Base-by-base conservation (phyloP, 2,113 vertebrate genomes). In the Hepsetus odoe region DNA sequence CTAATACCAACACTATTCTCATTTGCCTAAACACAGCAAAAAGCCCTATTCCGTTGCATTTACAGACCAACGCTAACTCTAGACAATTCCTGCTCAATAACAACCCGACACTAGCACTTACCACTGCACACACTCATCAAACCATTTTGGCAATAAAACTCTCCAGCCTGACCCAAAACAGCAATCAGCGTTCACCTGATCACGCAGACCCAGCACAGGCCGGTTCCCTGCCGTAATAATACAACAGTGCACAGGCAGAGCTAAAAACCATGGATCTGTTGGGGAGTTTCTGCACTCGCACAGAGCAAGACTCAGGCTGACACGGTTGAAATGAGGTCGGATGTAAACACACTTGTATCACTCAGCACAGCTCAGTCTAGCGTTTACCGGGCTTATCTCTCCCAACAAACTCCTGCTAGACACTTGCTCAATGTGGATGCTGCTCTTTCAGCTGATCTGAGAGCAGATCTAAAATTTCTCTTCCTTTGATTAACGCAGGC, bases 341-440 rank as follows among this genome's bases (percentile, higher is more conserved):
- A 77, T 69, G 55, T 77, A 84, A 84, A 81, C 83, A 84, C 53
- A 69, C 71, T 81, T 75, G 66, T 80, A 76, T 71, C 76, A 76
- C 58, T 84, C 71, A 20, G 44, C 61, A 13, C 67, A 61, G 68
- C 68, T 71, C 74, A 82, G 67, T 61, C 46, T 32, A 76, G 42
- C 42, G 58, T 76, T 71, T 42, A 73, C 53, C 69, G 67, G 10
- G 35, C 58, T 68, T 68, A 76, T 66, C 65, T 79, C 72, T 62
- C 70, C 64, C 44, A 28, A 16, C 13, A 28, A 59, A 53, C 46
- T 61, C 64, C 68, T 62, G 55, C 51, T 26, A 12, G 64, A 28
- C 30, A 59, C 46, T 59, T 40, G 32, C 49, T 35, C 42, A 59
- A 49, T 28, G 12, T 56, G 40, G 33, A 72, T 10, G 51, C 56